These are phyloP conservation scores for Lepidotrigona ventralis DNA, from an alignment of 1,140 invertebrate species.

Conservation along the genomic window DNA sequence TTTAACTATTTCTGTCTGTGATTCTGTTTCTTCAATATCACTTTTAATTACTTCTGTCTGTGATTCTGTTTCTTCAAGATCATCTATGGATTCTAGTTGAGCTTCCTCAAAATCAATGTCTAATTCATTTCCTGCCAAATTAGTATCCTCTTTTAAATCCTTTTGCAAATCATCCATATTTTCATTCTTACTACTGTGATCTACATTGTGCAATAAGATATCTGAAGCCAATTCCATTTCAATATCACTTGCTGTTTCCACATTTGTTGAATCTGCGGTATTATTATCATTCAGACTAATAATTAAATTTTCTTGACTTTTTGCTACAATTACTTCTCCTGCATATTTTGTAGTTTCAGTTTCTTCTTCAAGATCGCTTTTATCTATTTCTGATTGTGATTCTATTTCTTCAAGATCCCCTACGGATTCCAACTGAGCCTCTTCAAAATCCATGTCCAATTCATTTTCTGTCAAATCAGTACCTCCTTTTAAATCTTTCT, in stretches of 20 bases:
- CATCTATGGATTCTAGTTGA: constrained; percentile 47
- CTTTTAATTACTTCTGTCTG: no score
- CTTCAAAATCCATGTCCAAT: constrained; percentile 51
- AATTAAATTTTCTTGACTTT: neutral
- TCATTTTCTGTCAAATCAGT: constrained; percentile 46
- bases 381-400: neutral
- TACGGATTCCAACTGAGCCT: constrained; percentile 48
- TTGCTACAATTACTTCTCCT: constrained; percentile 10
- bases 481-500: constrained; percentile 32
- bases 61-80: constrained; percentile 45
- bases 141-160: neutral
- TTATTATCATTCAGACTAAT: neutral
- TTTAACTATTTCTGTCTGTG: no score
- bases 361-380: constrained; percentile 2
- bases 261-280: neutral
- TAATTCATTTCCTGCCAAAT: neutral
- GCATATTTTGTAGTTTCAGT: neutral
- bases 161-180: neutral
- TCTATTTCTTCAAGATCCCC: constrained; percentile 54
- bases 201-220: constrained; percentile 29
- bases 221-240: constrained; percentile 37
- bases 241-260: neutral
- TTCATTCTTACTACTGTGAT: constrained; percentile 17
- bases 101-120: constrained; percentile 38
- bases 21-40: no score